phyloP scores from a whole-genome alignment of 2,113 vertebrate genomes.

The Hipposideros armiger region DNA sequence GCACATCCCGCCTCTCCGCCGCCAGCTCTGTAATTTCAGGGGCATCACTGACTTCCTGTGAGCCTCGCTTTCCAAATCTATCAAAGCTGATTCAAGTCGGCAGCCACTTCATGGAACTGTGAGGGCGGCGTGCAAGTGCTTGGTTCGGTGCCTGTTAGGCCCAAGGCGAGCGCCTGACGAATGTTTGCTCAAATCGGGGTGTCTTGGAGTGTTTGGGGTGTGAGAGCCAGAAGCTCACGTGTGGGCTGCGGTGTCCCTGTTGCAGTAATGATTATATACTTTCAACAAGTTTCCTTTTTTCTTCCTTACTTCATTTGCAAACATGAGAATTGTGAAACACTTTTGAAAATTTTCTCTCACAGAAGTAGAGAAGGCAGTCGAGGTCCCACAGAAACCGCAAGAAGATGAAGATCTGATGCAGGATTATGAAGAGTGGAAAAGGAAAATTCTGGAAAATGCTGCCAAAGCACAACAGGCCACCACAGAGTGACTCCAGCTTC shows the following conservation, averaged over 20 bases:
- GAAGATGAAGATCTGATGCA: slow-evolving; percentile 82
- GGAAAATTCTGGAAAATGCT: slow-evolving; percentile 92
- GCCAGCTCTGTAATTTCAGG: neutral
- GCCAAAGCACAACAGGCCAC: slow-evolving; percentile 82
- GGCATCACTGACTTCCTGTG: neutral
- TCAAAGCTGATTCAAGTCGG: neutral
- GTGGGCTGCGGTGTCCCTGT: no score
- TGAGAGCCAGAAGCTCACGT: no score
- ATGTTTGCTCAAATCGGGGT: neutral
- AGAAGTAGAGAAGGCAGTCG: slow-evolving; percentile 84
- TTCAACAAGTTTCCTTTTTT: no score
- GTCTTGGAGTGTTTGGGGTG: neutral
- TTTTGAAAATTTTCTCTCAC: neutral
- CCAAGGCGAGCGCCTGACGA: neutral
- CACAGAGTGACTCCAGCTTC: slow-evolving; percentile 36
- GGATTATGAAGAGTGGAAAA: slow-evolving; percentile 94
- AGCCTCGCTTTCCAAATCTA: neutral
- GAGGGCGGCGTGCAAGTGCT: neutral
- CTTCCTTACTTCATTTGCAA: neutral
- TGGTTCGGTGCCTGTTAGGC: neutral
- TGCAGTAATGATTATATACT: no score
- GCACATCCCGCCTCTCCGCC: neutral
- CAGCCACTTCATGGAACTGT: neutral
- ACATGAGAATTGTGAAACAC: slow-evolving; percentile 9
- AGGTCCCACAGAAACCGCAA: slow-evolving; percentile 81